A percentile compares a stretch with the other conserved stretches of the same genome.
Conservation (phyloP, 2,888 invertebrate genomes). For the Vanessa cardui region DNA sequence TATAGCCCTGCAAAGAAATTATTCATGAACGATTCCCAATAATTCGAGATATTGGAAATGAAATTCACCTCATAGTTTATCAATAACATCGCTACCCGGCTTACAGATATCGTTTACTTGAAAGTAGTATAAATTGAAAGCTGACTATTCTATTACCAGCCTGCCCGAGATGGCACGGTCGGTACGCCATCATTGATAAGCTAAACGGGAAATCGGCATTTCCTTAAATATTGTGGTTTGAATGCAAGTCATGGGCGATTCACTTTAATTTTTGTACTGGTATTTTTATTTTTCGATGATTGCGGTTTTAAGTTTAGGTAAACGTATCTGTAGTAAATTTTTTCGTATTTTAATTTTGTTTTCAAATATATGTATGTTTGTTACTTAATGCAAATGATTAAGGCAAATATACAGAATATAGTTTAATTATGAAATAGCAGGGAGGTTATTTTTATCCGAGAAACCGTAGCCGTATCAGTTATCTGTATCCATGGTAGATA, state of each 20-base stretch:
- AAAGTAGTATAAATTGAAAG: slow-evolving; percentile 41
- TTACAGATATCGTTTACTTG: slow-evolving; percentile 22
- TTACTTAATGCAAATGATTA: no score
- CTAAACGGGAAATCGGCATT: slow-evolving; percentile 54
- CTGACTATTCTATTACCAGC: slow-evolving; percentile 40
- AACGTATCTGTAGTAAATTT: no score
- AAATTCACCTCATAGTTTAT: slow-evolving; percentile 29
- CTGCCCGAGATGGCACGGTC: slow-evolving; percentile 27
- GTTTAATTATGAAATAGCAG: no score
- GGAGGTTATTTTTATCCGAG: no score
- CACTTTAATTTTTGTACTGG: not conserved
- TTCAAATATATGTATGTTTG: not conserved
- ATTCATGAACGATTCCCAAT: not conserved
- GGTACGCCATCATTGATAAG: slow-evolving; percentile 40
- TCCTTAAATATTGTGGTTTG: slow-evolving; percentile 44
- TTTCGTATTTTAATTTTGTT: no score
- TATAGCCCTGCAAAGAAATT: not conserved
- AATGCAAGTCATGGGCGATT: slow-evolving; percentile 16
- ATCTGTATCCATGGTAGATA: no score
- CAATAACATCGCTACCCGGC: slow-evolving; percentile 20
- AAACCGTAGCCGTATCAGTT: no score
- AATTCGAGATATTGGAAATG: not conserved
- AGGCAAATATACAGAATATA: no score
- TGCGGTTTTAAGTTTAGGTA: no score
- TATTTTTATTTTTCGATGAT: not conserved